Evolutionary conservation across 2,797 vertebrate genomes (phyloP), one percentile per base, ranked within the genome.

Genomic region (Myotis findleyi): DNA sequence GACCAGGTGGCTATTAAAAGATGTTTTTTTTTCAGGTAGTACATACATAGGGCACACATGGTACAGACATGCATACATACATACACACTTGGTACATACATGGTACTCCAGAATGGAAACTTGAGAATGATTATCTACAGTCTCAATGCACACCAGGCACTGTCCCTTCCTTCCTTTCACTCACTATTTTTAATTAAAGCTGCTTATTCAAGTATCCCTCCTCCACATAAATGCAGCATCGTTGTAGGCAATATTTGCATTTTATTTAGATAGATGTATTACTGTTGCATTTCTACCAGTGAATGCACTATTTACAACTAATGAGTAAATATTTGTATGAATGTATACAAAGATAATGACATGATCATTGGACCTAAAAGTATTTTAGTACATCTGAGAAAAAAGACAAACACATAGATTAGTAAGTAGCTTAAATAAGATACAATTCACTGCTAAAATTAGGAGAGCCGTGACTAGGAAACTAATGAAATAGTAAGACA

Each of bases 381-480:
- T 36, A 9, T 75, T 87, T 77, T 72, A 75, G 64, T 79, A 49
- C 8, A 77, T 62, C n/a, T 36, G 53, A 89, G 47, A 83, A 82
- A n/a, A 47, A 89, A 86, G 55, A 59, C 47, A 91, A 88, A 66
- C 17, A 41, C 41, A 55, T n/a, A 49, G 25, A 79, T 62, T 30
- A 36, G 13, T 82, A 44, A 87, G 79, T 57, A 85, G 17, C 5
- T 91, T 59, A 27, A 91, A 44, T 66, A 86, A 86, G 47, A 77
- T 38, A 73, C 27, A 68, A 86, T 89, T 82, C 83, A 59, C 18
- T 55, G 21, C 36, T 86, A 93, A 86, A 92, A 86, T 83, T 90
- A 69, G 23, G 59, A 87, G 14, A 17, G 3, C 73, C 66, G 8
- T 73, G 44, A 77, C n/a, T 79, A 53, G 33, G 55, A 86, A 82